phyloP scores from a whole-genome alignment of 2,888 invertebrate genomes.

The Eurytoma californica region DNA sequence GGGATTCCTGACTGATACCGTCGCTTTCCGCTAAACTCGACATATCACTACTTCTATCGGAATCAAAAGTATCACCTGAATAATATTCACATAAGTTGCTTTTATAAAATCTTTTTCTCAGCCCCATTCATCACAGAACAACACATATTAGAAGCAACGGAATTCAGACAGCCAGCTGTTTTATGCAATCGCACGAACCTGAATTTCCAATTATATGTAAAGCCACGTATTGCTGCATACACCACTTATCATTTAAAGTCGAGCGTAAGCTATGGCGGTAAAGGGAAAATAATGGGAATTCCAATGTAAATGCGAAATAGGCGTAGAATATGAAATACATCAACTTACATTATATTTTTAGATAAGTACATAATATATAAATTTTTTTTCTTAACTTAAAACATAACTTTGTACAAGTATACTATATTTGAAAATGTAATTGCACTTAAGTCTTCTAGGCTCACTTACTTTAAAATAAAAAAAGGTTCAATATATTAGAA shows the following conservation, averaged over 20 bases:
- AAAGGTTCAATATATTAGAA: slow-evolving; percentile 26
- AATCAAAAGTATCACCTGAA: slow-evolving; percentile 50
- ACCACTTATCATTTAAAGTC: slow-evolving; percentile 4
- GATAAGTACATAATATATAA: slow-evolving; percentile 48
- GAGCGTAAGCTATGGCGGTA: slow-evolving; percentile 3
- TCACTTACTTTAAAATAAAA: slow-evolving; percentile 51
- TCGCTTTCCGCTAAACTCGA: slow-evolving; percentile 46
- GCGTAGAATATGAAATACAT: slow-evolving; percentile 32
- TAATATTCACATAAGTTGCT: slow-evolving; percentile 24
- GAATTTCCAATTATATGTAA: too few relatives aligned
- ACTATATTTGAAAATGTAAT: slow-evolving; percentile 49
- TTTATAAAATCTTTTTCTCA: neutral
- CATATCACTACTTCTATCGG: slow-evolving; percentile 47
- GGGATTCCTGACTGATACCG: neutral
- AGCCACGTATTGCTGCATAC: neutral
- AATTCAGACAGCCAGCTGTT: slow-evolving; percentile 8
- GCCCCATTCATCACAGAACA: neutral
- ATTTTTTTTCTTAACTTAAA: slow-evolving; percentile 47
- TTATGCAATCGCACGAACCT: neutral
- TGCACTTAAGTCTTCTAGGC: slow-evolving; percentile 56
- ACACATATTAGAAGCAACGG: slow-evolving; percentile 27
- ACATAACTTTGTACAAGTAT: slow-evolving; percentile 56
- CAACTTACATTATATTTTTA: slow-evolving; percentile 43
- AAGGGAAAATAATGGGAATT: slow-evolving; percentile 12
- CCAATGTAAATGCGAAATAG: slow-evolving; percentile 16